phyloP scores from a whole-genome alignment of 2,888 invertebrate genomes.

The Copidosoma aretas region DNA sequence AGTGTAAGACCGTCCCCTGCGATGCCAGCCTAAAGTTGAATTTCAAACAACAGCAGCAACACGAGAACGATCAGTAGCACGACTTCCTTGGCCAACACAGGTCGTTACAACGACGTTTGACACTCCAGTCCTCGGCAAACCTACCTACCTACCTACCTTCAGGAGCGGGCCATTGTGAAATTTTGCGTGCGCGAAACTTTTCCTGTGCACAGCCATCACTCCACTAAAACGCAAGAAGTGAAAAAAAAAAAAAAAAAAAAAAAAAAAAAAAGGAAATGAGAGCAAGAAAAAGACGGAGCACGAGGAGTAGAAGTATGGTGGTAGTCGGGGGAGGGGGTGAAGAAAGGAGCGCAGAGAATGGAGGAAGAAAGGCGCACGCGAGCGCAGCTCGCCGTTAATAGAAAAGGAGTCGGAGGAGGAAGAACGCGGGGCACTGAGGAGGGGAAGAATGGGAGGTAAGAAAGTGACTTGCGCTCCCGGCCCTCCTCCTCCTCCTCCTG shows the following conservation, averaged over 20 bases:
- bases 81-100: too few relatives aligned
- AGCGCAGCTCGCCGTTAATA: too few relatives aligned
- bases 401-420: neutral
- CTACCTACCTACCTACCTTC: too few relatives aligned
- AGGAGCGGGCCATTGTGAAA: too few relatives aligned
- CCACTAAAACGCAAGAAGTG: too few relatives aligned
- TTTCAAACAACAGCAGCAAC: too few relatives aligned
- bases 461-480: conserved; percentile 31
- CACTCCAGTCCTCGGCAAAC: too few relatives aligned
- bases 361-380: conserved; percentile 9
- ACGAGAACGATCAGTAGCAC: too few relatives aligned
- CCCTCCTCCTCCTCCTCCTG: neutral
- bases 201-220: neutral
- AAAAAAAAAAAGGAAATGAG: conserved; percentile 4
- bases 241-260: conserved; percentile 6
- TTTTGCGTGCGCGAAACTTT: too few relatives aligned
- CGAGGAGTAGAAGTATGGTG: conserved; percentile 5
- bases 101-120: too few relatives aligned
- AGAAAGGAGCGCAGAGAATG: conserved; percentile 10
- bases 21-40: too few relatives aligned
- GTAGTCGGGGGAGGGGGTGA: conserved; percentile 1
- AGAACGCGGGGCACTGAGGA: neutral
- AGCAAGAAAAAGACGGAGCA: neutral
- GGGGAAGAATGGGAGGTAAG: conserved; percentile 32
- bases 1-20: conserved; percentile 20